Evolutionary conservation across 2,888 invertebrate species (phyloP).

Genomic region (Stegophylla sp.): DNA sequence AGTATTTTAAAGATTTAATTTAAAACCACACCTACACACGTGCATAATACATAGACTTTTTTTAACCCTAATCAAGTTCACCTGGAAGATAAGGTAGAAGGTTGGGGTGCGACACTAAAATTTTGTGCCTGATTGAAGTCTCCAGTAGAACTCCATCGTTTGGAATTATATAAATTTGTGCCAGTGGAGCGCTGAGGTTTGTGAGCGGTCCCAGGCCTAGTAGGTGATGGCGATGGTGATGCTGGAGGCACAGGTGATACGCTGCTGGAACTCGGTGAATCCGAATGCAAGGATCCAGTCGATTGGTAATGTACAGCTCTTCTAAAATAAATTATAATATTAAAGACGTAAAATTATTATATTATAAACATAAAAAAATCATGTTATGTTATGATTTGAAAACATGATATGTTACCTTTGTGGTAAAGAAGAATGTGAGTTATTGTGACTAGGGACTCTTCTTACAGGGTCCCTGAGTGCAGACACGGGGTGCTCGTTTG

Average conservation of each 20-base stretch:
- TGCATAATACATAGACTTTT: not conserved
- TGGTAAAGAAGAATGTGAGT: constrained; percentile 64
- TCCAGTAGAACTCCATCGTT: constrained; percentile 83
- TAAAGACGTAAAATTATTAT: not conserved
- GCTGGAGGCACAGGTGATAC: constrained; percentile 78
- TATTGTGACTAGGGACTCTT: constrained; percentile 63
- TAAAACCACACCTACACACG: constrained; percentile 1
- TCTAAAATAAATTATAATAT: constrained; percentile 66
- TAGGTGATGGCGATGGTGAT: constrained; percentile 65
- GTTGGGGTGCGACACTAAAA: constrained; percentile 51
- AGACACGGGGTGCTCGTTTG: constrained; percentile 63
- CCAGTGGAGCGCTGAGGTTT: constrained; percentile 61
- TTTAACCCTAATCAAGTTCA: constrained; percentile 59
- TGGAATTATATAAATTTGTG: constrained; percentile 69
- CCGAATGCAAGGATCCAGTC: constrained; percentile 79
- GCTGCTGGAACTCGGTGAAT: constrained; percentile 77
- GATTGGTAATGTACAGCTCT: constrained; percentile 83
- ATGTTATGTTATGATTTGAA: too few relatives aligned
- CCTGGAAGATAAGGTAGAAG: constrained; percentile 60
- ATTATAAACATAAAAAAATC: not conserved
- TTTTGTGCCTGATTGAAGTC: constrained; percentile 73
- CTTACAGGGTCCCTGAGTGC: constrained; percentile 63
- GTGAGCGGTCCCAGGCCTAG: constrained; percentile 61
- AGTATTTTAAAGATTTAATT: not conserved
- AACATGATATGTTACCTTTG: constrained; percentile 64